Conservation (phyloP, 2,888 invertebrate species). For the Heliconius cydno region DNA sequence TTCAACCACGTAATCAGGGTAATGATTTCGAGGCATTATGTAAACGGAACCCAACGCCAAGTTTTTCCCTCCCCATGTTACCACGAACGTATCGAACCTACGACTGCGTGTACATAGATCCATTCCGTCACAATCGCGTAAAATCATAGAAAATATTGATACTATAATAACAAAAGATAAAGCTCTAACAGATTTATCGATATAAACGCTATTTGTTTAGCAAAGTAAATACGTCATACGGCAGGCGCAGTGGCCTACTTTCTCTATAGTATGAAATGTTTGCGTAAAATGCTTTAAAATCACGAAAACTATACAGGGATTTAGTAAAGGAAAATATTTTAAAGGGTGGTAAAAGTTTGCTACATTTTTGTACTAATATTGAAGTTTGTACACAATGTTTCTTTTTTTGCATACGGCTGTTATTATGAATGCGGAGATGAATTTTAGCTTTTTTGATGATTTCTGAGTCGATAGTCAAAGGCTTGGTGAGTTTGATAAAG, state of each 20-base stretch:
- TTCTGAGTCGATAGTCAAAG: slow-evolving; percentile 6
- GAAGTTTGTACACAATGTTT: background rate
- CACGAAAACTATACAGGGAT: slow-evolving; percentile 24
- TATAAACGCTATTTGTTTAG: slow-evolving; percentile 38
- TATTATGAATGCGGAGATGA: slow-evolving; percentile 11
- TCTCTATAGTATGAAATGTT: slow-evolving; percentile 22
- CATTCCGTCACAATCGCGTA: background rate
- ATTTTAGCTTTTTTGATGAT: slow-evolving; percentile 2
- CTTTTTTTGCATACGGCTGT: background rate
- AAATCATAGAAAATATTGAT: background rate
- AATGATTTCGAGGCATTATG: too few relatives aligned
- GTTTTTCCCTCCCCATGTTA: too few relatives aligned
- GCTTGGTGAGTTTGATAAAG: background rate
- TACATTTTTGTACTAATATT: slow-evolving; percentile 24
- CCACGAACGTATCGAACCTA: too few relatives aligned
- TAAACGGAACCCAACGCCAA: too few relatives aligned
- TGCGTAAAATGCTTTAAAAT: slow-evolving; percentile 36
- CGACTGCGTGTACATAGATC: background rate
- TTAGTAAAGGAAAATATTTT: slow-evolving; percentile 32
- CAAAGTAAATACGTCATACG: slow-evolving; percentile 41
- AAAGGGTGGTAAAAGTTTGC: slow-evolving; percentile 25
- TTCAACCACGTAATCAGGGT: too few relatives aligned
- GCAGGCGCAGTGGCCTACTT: slow-evolving; percentile 38
- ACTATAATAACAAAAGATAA: slow-evolving; percentile 15
- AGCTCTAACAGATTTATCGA: slow-evolving; percentile 23